phyloP scores from a whole-genome alignment of 1,140 invertebrate genomes.

The Panagrolaimus sp. region DNA sequence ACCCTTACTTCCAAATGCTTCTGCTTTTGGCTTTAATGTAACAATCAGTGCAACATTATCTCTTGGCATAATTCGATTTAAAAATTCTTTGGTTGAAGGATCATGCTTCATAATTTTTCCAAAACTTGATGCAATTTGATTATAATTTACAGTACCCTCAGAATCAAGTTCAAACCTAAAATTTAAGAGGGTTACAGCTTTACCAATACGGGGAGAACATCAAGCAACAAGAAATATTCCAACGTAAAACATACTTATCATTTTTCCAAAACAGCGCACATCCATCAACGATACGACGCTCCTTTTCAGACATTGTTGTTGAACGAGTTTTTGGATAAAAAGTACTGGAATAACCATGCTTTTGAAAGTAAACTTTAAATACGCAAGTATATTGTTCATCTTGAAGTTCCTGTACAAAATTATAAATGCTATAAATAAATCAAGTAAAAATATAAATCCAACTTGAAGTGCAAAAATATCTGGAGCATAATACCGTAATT shows the following conservation, averaged over 20 bases:
- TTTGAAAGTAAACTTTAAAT: slow-evolving; percentile 86
- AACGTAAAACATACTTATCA: slow-evolving; percentile 79
- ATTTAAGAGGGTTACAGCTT: slow-evolving; percentile 41
- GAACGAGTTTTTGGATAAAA: slow-evolving; percentile 96
- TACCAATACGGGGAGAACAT: too few relatives aligned
- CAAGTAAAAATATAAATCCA: slow-evolving; percentile 22
- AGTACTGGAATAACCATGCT: slow-evolving; percentile 83
- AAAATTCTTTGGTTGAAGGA: slow-evolving; percentile 24
- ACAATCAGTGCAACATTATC: slow-evolving; percentile 97
- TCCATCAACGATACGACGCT: slow-evolving; percentile 94
- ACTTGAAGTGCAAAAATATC: slow-evolving; percentile 90
- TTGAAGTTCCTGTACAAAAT: slow-evolving; percentile 80
- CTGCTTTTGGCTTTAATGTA: slow-evolving; percentile 54
- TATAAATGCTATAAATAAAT: slow-evolving; percentile 15
- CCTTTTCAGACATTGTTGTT: slow-evolving; percentile 93
- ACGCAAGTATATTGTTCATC: slow-evolving; percentile 97
- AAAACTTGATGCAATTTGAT: slow-evolving; percentile 80
- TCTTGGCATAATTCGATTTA: slow-evolving; percentile 86
- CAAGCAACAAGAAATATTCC: too few relatives aligned
- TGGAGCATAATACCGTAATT: slow-evolving; percentile 89
- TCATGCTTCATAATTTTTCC: slow-evolving; percentile 81
- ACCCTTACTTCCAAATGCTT: slow-evolving; percentile 54
- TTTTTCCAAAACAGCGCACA: slow-evolving; percentile 92
- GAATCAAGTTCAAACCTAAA: slow-evolving; percentile 84
- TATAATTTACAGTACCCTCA: slow-evolving; percentile 92